These are phyloP conservation scores for Pomatostomus ruficeps DNA, from an alignment of 2,113 vertebrate species.

Conservation along the genomic window DNA sequence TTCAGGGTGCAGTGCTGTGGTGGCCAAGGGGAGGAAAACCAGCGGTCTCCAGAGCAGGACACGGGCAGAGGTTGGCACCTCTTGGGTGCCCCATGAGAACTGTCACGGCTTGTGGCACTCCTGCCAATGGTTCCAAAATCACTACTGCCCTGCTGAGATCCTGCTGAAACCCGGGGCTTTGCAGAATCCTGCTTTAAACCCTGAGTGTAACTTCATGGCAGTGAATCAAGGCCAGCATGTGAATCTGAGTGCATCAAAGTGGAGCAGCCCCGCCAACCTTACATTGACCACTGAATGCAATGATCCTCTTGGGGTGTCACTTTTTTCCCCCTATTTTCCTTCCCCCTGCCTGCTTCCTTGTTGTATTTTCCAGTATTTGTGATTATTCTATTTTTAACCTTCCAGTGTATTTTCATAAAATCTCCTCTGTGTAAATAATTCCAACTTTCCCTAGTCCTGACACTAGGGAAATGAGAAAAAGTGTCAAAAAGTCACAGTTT, in stretches of 20 bases:
- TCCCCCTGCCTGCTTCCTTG: background rate
- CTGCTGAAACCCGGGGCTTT: background rate
- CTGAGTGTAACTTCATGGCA: fast-evolving
- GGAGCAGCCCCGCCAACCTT: background rate
- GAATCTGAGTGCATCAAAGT: background rate
- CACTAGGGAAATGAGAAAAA: background rate
- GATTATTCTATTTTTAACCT: conserved; percentile 8
- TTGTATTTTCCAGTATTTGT: conserved; percentile 8
- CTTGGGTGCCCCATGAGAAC: background rate
- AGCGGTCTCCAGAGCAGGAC: background rate
- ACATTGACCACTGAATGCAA: background rate
- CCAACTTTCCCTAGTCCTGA: background rate
- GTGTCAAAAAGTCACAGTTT: background rate
- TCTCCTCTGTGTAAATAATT: background rate
- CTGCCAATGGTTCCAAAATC: background rate
- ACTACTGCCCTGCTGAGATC: background rate
- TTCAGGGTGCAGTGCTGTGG: background rate
- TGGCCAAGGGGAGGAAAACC: background rate
- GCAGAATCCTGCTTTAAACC: background rate
- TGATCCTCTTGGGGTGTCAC: background rate
- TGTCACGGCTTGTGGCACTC: background rate
- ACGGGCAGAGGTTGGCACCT: background rate
- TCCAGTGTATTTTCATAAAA: background rate
- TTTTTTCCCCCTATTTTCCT: background rate
- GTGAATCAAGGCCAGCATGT: background rate